Percentiles rank a stretch among this genome's conserved stretches.
Evolutionary conservation across 1,140 invertebrate species (phyloP).

Genomic region (Aphelenchoides avenae): DNA sequence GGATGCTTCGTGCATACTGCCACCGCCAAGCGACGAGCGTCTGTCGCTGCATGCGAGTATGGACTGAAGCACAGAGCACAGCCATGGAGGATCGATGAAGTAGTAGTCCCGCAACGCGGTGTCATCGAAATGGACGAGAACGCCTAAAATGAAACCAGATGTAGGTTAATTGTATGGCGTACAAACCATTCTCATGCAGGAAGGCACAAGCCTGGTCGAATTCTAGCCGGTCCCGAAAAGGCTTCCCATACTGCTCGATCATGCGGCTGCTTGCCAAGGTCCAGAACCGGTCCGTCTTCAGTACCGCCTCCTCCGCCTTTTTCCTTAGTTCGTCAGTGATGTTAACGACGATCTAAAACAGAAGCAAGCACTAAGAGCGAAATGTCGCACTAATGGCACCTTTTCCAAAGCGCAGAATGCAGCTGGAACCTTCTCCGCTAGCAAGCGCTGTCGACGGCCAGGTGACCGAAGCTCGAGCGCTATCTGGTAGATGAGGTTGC

Average conservation of each 20-base stretch:
- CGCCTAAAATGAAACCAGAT: slow-evolving; percentile 63
- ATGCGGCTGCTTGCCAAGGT: slow-evolving; percentile 61
- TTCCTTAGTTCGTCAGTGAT: slow-evolving; percentile 62
- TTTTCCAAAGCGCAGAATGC: slow-evolving; percentile 90
- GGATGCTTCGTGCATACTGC: too few species aligned
- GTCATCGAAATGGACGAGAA: slow-evolving; percentile 95
- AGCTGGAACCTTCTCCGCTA: slow-evolving; percentile 90
- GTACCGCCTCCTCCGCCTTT: slow-evolving; percentile 75
- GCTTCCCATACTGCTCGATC: slow-evolving; percentile 65
- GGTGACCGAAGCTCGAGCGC: slow-evolving; percentile 84
- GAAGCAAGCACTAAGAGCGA: slow-evolving; percentile 3
- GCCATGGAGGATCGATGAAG: slow-evolving; percentile 94
- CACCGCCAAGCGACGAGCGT: too few species aligned
- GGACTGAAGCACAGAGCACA: slow-evolving; percentile 96
- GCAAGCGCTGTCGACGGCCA: slow-evolving; percentile 75
- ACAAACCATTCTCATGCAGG: slow-evolving; percentile 87
- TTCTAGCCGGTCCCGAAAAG: slow-evolving; percentile 79
- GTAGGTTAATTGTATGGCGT: slow-evolving; percentile 57
- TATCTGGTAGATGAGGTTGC: slow-evolving; percentile 63
- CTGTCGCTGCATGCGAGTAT: too few species aligned
- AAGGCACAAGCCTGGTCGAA: slow-evolving; percentile 90
- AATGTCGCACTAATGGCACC: slow-evolving; percentile 54
- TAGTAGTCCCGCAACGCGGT: slow-evolving; percentile 86
- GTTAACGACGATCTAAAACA: slow-evolving; percentile 36
- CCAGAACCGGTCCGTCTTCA: slow-evolving; percentile 79